phyloP scores from a whole-genome alignment of 2,888 invertebrate genomes.

The Parascotia fuliginaria region DNA sequence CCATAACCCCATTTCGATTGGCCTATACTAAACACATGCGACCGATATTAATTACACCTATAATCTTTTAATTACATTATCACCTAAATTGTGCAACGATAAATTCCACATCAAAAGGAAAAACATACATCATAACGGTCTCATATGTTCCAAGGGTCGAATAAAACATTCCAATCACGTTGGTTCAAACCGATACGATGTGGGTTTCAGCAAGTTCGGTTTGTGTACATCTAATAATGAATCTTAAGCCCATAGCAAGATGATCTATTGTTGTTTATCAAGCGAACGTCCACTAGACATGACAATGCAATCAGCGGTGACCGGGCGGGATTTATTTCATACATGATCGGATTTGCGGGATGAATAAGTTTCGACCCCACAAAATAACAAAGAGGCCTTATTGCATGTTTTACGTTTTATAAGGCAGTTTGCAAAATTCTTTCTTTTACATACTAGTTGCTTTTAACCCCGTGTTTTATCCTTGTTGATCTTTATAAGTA shows the following conservation, averaged over 20 bases:
- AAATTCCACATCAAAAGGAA: constrained; percentile 75
- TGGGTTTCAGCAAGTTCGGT: constrained; percentile 60
- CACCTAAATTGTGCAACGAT: constrained; percentile 59
- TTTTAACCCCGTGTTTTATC: constrained; percentile 9
- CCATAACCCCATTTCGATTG: no score
- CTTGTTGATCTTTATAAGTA: neutral
- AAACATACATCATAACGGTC: constrained; percentile 81
- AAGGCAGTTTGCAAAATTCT: constrained; percentile 78
- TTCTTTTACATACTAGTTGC: constrained; percentile 53
- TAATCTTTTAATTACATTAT: constrained; percentile 55
- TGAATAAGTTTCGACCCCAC: constrained; percentile 85
- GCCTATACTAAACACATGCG: no score
- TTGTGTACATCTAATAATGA: constrained; percentile 17
- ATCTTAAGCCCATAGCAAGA: constrained; percentile 19
- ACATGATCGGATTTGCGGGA: constrained; percentile 85
- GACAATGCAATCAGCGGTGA: constrained; percentile 86
- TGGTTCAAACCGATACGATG: constrained; percentile 80
- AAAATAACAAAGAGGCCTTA: constrained; percentile 81
- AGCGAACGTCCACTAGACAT: constrained; percentile 69
- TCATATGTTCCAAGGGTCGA: constrained; percentile 81
- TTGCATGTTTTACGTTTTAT: constrained; percentile 78
- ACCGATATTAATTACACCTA: neutral
- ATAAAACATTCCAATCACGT: constrained; percentile 85
- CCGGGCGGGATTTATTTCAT: constrained; percentile 84
- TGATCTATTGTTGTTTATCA: constrained; percentile 39